These are phyloP conservation scores for Drosophila simulans DNA, from an alignment of 1,140 invertebrate species.

Conservation along the genomic window DNA sequence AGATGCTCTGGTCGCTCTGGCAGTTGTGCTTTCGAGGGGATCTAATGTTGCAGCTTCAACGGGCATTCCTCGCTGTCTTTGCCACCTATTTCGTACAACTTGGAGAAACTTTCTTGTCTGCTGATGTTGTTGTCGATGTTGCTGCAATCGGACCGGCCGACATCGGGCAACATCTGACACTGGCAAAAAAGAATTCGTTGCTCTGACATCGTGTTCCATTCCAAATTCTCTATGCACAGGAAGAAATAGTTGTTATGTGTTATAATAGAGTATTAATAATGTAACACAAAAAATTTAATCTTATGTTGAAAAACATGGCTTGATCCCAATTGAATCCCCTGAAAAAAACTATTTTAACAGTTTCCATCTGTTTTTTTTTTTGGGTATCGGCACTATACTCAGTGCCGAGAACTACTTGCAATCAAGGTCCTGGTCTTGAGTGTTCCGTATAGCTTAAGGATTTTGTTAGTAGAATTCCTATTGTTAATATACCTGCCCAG, in stretches of 20 bases:
- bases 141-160: constrained; percentile 61
- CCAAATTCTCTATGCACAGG: constrained; percentile 1
- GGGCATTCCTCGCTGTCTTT: constrained; percentile 68
- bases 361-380: too few relatives aligned
- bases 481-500: too few relatives aligned
- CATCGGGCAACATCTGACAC: constrained; percentile 35
- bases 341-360: too few relatives aligned
- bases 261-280: not conserved
- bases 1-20: constrained; percentile 38
- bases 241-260: not conserved
- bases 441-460: too few relatives aligned
- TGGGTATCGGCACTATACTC: too few relatives aligned
- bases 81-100: constrained; percentile 76
- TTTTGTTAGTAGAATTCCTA: too few relatives aligned
- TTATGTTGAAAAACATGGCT: too few relatives aligned
- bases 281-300: not conserved
- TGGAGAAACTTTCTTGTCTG: constrained; percentile 59
- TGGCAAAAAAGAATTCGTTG: constrained; percentile 37
- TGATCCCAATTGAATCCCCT: too few relatives aligned
- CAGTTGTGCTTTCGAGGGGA: constrained; percentile 26
- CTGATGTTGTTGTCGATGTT: constrained; percentile 17
- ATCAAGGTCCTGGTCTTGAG: too few relatives aligned
- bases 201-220: constrained; percentile 10
- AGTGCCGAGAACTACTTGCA: too few relatives aligned
- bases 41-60: constrained; percentile 34